These are phyloP conservation scores for Epistrophe grossulariae DNA, from an alignment of 2,888 invertebrate species.

Conservation along the genomic window DNA sequence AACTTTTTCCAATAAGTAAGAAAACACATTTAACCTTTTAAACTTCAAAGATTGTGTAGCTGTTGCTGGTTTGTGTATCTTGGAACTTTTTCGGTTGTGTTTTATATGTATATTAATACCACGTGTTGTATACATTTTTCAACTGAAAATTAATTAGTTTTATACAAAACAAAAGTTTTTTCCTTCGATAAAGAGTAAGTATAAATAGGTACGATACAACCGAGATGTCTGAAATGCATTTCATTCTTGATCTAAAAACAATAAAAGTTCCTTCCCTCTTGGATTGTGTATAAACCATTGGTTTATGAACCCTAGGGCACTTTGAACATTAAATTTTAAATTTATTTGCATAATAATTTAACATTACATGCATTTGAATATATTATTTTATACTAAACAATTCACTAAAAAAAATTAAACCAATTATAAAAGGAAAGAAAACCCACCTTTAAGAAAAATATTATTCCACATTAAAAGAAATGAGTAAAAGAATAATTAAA, in stretches of 20 bases:
- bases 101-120: neutral
- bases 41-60: neutral
- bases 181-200: neutral
- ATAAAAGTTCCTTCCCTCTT: constrained; percentile 29
- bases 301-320: neutral
- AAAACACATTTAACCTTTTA: neutral
- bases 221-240: neutral
- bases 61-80: neutral
- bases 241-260: neutral
- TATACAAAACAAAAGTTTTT: neutral
- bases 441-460: constrained; percentile 69
- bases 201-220: neutral
- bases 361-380: constrained; percentile 34
- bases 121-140: neutral
- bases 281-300: constrained; percentile 20
- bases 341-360: constrained; percentile 18
- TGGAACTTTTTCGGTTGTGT: neutral
- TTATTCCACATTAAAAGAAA: constrained; percentile 58
- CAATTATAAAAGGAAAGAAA: constrained; percentile 64
- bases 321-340: neutral
- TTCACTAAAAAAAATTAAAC: constrained; percentile 21
- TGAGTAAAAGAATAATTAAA: constrained; percentile 4
- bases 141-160: constrained; percentile 8
- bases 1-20: neutral
- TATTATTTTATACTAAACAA: constrained; percentile 32